phyloP scores from a whole-genome alignment of 1,140 invertebrate genomes.

The Trialeurodes vaporariorum region DNA sequence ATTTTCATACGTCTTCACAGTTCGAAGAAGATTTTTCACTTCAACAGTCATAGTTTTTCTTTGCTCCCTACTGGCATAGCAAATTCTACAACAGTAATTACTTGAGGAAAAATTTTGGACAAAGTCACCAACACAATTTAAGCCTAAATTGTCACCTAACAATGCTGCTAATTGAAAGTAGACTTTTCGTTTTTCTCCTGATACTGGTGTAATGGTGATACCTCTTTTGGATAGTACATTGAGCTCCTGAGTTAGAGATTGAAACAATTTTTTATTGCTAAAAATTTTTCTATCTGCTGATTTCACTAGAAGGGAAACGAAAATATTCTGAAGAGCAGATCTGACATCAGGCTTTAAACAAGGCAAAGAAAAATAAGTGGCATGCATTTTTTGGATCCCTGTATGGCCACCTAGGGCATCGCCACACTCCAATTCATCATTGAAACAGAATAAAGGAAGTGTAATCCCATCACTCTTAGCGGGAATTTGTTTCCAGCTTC shows the following conservation, averaged over 20 bases:
- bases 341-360: slow-evolving; percentile 18
- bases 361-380: slow-evolving; percentile 18
- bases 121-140: slow-evolving; percentile 21
- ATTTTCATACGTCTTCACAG: slow-evolving; percentile 14
- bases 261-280: slow-evolving; percentile 16
- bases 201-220: slow-evolving; percentile 3
- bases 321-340: slow-evolving; percentile 21
- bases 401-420: slow-evolving; percentile 20
- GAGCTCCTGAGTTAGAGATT: too few species aligned
- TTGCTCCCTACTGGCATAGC: slow-evolving; percentile 11
- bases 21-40: slow-evolving; percentile 11
- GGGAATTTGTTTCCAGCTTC: slow-evolving; percentile 11
- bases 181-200: not conserved
- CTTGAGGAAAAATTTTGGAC: slow-evolving; percentile 18
- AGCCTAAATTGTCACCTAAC: slow-evolving; percentile 21
- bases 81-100: slow-evolving; percentile 20
- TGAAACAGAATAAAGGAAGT: slow-evolving; percentile 15
- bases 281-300: slow-evolving; percentile 18
- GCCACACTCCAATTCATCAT: slow-evolving; percentile 21
- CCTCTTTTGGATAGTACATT: too few species aligned
- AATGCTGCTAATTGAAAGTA: slow-evolving; percentile 18
- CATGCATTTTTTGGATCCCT: slow-evolving; percentile 19
- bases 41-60: slow-evolving; percentile 10
- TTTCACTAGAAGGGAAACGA: slow-evolving; percentile 19
- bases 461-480: slow-evolving; percentile 4